Evolutionary conservation across 2,113 vertebrate genomes (phyloP), one percentile per base, ranked within the genome.

Genomic region (Cromileptes altivelis): DNA sequence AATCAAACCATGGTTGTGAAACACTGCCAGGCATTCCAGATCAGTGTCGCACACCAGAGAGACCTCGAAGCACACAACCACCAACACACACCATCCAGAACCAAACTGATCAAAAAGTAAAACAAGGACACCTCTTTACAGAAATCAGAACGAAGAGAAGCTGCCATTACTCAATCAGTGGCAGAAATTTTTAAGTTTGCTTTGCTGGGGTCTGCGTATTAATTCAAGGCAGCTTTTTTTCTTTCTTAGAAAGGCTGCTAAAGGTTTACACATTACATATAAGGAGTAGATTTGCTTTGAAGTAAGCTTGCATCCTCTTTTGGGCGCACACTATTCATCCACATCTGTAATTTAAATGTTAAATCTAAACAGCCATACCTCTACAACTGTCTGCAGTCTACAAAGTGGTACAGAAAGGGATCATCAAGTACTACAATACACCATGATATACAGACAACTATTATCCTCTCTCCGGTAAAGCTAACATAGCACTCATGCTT

Each of bases 401-500:
- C 68, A 61, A 42, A 85, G 78, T 75, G 78, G 76, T 19, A 68
- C 77, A 86, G 62, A 70, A 84, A 82, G 72, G 68, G 56, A 79
- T 75, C 30, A 60, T 87, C 87, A 72, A 85, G 80, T 75, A 65
- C 86, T 70, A 75, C 79, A 81, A 75, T 58, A 76, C 85, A 70
- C 80, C 82, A 76, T 75, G 60, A 88, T 64, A 82, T 53, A 81
- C 75, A 87, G 52, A 87, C 82, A 80, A 70, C 75, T 84, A 80
- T 64, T 65, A 67, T 81, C 85, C 81, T 88, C 85, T 88, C 82
- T 88, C 90, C 81, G 18, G 65, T 63, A 64, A 84, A 80, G 89
- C 93, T 91, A 92, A 92, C 77, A 86, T 55, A 85, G 92, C 92
- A 83, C 85, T 92, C 94, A 94, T 95, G 94, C 94, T 91, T 87